phyloP scores from a whole-genome alignment of 2,888 invertebrate species.

The Syrista parreyssii region DNA sequence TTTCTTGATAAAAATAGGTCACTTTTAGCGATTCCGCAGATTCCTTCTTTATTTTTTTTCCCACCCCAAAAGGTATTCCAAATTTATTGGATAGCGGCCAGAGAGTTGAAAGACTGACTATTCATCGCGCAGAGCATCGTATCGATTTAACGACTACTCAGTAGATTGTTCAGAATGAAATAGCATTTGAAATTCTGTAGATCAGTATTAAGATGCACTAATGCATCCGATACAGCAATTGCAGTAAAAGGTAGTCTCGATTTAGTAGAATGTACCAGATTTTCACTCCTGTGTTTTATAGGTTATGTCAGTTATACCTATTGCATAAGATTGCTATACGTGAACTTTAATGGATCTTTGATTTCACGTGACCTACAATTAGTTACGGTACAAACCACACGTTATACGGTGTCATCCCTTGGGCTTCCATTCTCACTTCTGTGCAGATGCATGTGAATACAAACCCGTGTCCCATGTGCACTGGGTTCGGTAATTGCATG shows the following conservation, averaged over 20 bases:
- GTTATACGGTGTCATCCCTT: neutral
- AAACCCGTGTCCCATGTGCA: neutral
- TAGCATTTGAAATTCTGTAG: neutral
- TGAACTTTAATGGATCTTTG: neutral
- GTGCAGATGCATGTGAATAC: neutral
- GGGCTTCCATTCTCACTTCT: neutral
- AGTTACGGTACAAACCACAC: neutral
- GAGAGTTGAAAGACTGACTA: neutral
- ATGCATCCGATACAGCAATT: neutral
- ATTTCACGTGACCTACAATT: neutral
- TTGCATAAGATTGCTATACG: neutral
- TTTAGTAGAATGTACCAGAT: neutral
- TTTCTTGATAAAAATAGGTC: neutral
- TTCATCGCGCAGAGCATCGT: neutral
- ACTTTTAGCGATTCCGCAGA: neutral
- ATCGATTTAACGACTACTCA: neutral
- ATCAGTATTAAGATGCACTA: neutral
- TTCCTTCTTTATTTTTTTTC: neutral
- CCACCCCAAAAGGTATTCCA: neutral
- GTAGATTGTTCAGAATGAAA: neutral
- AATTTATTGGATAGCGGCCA: neutral
- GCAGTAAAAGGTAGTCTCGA: neutral
- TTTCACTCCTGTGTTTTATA: neutral
- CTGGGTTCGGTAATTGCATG: neutral
- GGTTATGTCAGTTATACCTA: neutral